Conservation (phyloP, 2,797 vertebrate species). For the Myotis daubentonii region DNA sequence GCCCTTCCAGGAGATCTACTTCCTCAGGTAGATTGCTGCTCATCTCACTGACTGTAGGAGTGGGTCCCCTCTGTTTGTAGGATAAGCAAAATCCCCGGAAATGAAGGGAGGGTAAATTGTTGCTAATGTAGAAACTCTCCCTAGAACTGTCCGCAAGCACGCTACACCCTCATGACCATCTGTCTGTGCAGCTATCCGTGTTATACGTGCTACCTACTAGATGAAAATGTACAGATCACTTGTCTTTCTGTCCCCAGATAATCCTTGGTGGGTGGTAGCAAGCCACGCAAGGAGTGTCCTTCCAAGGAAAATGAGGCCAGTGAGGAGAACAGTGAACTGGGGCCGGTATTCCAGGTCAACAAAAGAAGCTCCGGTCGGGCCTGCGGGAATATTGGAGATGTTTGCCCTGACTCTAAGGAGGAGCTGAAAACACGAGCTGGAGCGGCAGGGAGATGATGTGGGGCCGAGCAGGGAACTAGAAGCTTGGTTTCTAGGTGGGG, state of each 20-base stretch:
- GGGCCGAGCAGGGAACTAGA: background rate
- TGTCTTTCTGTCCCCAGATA: background rate
- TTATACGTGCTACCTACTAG: rapidly evolving
- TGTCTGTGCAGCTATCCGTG: background rate
- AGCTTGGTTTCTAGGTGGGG: background rate
- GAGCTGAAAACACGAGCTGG: background rate
- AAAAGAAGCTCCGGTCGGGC: too few relatives aligned
- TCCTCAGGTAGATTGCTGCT: background rate
- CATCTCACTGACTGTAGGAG: rapidly evolving
- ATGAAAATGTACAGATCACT: background rate
- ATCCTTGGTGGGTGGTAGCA: background rate
- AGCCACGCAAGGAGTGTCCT: background rate
- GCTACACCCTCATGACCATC: rapidly evolving
- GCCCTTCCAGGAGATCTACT: too few relatives aligned
- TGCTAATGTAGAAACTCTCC: background rate
- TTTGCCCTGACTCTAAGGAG: rapidly evolving
- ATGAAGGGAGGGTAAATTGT: too few relatives aligned
- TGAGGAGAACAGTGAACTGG: background rate
- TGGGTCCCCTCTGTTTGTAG: background rate
- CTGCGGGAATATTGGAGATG: background rate
- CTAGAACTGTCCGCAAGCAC: background rate
- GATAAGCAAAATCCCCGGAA: background rate
- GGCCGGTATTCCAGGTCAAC: too few relatives aligned
- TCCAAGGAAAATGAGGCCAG: background rate
- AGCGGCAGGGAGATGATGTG: rapidly evolving